Conservation (phyloP, 2,797 vertebrate genomes). For the Eurystomus glaucurus region DNA sequence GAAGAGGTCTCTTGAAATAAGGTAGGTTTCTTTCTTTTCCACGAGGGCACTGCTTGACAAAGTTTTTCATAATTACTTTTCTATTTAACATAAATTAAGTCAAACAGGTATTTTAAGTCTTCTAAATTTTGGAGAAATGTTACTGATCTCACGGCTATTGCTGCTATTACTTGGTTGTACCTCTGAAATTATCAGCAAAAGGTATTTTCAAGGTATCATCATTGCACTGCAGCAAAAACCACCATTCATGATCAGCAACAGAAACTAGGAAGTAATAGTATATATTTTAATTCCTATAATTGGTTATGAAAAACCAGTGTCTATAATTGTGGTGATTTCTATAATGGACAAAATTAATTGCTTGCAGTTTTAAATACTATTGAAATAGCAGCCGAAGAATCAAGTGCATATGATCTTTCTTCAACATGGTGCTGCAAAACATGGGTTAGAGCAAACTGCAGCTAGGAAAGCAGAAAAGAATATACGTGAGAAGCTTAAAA, state of each 20-base stretch:
- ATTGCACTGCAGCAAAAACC: neutral
- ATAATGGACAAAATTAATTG: neutral
- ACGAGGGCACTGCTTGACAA: neutral
- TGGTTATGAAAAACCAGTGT: neutral
- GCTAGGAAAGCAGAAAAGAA: neutral
- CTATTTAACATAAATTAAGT: neutral
- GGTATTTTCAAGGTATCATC: neutral
- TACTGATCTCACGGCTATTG: neutral
- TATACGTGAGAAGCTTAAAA: neutral
- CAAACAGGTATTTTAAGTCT: neutral
- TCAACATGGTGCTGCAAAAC: neutral
- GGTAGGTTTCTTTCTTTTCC: slow-evolving; percentile 14
- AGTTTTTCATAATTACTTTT: neutral
- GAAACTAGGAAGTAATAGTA: neutral
- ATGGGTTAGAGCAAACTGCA: neutral
- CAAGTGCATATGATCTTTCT: neutral
- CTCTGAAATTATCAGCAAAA: neutral
- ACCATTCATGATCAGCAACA: neutral
- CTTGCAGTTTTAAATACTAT: neutral
- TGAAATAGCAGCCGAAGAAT: neutral
- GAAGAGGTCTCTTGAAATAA: neutral
- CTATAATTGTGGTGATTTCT: neutral
- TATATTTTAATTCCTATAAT: neutral
- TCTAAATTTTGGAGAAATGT: neutral
- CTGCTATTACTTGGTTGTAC: neutral